These are phyloP conservation scores for Acanthurus tractus DNA, from an alignment of 2,797 vertebrate genomes.

Conservation along the genomic window DNA sequence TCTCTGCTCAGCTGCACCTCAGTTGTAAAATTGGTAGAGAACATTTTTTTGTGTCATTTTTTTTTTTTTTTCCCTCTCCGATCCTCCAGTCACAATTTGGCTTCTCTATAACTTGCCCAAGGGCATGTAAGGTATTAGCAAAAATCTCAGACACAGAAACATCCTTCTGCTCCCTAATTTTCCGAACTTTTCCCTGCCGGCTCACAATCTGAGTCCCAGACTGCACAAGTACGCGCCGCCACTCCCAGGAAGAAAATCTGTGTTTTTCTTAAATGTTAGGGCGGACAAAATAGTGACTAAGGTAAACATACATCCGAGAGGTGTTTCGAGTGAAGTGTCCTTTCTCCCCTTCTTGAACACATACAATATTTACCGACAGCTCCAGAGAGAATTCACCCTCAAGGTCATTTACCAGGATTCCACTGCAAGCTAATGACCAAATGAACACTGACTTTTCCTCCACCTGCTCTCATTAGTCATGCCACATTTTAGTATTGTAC, in stretches of 20 bases:
- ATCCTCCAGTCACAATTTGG: constrained; percentile 38
- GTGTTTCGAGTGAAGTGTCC: constrained; percentile 27
- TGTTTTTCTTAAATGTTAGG: constrained; percentile 26
- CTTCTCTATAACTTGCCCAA: constrained; percentile 27
- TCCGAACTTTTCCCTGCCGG: not conserved
- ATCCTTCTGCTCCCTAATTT: constrained; percentile 25
- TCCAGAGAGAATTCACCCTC: constrained; percentile 5
- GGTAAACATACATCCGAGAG: constrained; percentile 43
- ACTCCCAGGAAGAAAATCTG: constrained; percentile 26
- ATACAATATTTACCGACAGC: constrained; percentile 28
- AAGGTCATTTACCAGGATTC: constrained; percentile 44
- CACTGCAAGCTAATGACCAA: constrained; percentile 46
- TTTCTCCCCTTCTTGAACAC: constrained; percentile 31
- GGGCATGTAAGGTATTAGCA: constrained; percentile 37
- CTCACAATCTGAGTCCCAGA: constrained; percentile 16
- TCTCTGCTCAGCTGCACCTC: constrained; percentile 41
- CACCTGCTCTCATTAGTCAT: constrained; percentile 72
- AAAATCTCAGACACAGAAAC: constrained; percentile 43
- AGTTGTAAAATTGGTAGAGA: constrained; percentile 23
- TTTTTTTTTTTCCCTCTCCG: not conserved
- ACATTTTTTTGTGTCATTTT: constrained; percentile 30
- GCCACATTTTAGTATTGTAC: constrained; percentile 64
- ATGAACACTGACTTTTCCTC: constrained; percentile 64
- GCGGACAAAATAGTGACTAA: constrained; percentile 56
- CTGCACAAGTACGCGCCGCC: constrained; percentile 27